phyloP scores from a whole-genome alignment of 1,140 invertebrate genomes.

The Drosophila sechellia region DNA sequence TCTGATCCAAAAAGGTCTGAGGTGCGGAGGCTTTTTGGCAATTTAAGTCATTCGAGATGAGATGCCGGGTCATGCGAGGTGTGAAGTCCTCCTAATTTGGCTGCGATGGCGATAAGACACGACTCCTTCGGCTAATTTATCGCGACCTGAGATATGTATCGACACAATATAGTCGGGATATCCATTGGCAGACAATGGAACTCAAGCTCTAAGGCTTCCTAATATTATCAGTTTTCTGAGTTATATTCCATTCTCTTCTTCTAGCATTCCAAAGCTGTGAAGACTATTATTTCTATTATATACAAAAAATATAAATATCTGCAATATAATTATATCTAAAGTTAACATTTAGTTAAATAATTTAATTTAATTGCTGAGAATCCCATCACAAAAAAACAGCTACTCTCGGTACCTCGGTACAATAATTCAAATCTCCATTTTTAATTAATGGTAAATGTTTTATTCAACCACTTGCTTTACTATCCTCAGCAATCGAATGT shows the following conservation, averaged over 20 bases:
- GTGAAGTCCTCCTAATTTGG: constrained; percentile 44
- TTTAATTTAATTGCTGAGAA: too few species aligned
- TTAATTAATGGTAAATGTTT: constrained; percentile 9
- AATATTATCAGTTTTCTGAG: not conserved
- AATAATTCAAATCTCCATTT: not conserved
- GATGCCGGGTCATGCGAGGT: constrained; percentile 36
- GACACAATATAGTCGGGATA: not conserved
- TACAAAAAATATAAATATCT: too few species aligned
- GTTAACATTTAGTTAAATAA: too few species aligned
- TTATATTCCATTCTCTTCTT: not conserved
- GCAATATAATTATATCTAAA: not conserved
- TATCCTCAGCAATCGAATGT: constrained; percentile 35
- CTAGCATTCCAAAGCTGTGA: not conserved
- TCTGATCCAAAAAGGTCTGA: not conserved
- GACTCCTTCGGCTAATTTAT: constrained; percentile 44
- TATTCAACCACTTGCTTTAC: constrained; percentile 3
- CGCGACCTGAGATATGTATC: constrained; percentile 25
- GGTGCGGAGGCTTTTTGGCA: constrained; percentile 1
- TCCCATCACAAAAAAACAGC: not conserved
- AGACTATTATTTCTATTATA: too few species aligned
- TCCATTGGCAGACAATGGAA: constrained; percentile 3
- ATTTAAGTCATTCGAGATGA: constrained; percentile 1
- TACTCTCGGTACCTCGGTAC: not conserved
- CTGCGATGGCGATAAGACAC: constrained; percentile 53
- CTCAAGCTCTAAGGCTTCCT: not conserved